These are phyloP conservation scores for Scaptomyza pallida DNA, from an alignment of 1,140 invertebrate genomes.

Conservation along the genomic window DNA sequence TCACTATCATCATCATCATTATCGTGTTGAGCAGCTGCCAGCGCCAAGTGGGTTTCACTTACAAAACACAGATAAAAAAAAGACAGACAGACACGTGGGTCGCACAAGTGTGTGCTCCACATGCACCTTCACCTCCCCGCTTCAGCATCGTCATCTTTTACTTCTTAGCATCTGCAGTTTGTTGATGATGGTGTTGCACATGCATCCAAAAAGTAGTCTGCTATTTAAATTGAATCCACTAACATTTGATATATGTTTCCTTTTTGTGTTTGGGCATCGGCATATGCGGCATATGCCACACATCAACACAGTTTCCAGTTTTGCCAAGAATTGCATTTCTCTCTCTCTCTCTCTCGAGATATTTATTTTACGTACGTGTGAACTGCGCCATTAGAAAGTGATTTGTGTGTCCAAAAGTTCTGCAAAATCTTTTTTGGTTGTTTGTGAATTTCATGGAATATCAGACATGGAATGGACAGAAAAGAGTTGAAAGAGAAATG, in stretches of 20 bases:
- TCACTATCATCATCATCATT: conserved; percentile 23
- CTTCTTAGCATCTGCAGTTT: not conserved
- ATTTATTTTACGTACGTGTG: conserved; percentile 9
- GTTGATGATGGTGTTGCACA: conserved; percentile 11
- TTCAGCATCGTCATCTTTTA: too few species aligned
- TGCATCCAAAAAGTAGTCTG: conserved; percentile 2
- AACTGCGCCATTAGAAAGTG: conserved; percentile 37
- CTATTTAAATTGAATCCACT: conserved; percentile 43
- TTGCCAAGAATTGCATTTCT: conserved; percentile 15
- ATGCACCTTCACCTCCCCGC: too few species aligned
- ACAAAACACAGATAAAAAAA: conserved; percentile 26
- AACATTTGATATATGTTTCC: conserved; percentile 50
- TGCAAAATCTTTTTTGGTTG: too few species aligned
- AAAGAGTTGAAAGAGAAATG: conserved; percentile 5
- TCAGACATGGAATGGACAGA: too few species aligned
- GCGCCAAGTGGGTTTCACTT: conserved; percentile 50
- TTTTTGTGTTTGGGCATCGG: conserved; percentile 1
- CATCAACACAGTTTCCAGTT: not conserved
- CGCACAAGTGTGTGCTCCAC: conserved; percentile 41
- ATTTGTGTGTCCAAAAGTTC: conserved; percentile 5
- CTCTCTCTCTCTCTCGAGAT: too few species aligned
- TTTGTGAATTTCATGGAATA: not conserved
- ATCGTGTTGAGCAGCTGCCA: conserved; percentile 34
- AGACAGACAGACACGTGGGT: conserved; percentile 24
- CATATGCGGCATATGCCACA: not conserved